Evolutionary conservation across 2,888 invertebrate genomes (phyloP).

Genomic region (Polydrusus cervinus): DNA sequence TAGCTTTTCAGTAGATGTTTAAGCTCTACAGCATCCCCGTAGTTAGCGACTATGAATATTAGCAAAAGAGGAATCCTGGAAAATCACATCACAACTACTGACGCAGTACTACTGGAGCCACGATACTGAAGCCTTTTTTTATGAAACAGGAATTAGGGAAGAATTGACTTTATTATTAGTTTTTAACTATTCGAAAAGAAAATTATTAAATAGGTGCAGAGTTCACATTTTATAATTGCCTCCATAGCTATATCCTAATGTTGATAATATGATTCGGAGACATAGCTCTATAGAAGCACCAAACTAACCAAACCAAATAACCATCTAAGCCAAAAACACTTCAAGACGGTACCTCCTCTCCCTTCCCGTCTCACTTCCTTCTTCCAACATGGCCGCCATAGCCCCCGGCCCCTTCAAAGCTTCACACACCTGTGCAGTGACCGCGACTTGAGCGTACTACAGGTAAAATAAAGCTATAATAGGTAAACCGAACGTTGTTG

Average conservation of each 20-base stretch:
- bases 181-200: too few relatives aligned
- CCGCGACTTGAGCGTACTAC: slow-evolving; percentile 54
- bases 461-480: slow-evolving; percentile 58
- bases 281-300: not conserved
- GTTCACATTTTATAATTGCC: too few relatives aligned
- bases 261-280: not conserved
- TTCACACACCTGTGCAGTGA: slow-evolving; percentile 58
- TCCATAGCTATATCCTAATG: not conserved
- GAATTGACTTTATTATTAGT: too few relatives aligned
- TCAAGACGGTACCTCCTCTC: slow-evolving; percentile 31
- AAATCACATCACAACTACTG: too few relatives aligned
- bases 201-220: too few relatives aligned
- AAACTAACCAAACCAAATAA: slow-evolving; percentile 14
- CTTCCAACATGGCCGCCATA: slow-evolving; percentile 56
- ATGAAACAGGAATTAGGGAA: too few relatives aligned
- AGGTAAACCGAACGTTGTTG: slow-evolving; percentile 37
- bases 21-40: too few relatives aligned
- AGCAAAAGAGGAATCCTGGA: too few relatives aligned
- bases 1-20: too few relatives aligned
- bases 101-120: too few relatives aligned
- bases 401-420: slow-evolving; percentile 53
- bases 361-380: slow-evolving; percentile 55
- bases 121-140: too few relatives aligned
- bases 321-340: slow-evolving; percentile 38
- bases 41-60: too few relatives aligned